A percentile compares a stretch with the other conserved stretches of the same genome.
These are phyloP conservation scores for Malthinus flaveolus DNA, from an alignment of 2,888 invertebrate species.

Conservation along the genomic window DNA sequence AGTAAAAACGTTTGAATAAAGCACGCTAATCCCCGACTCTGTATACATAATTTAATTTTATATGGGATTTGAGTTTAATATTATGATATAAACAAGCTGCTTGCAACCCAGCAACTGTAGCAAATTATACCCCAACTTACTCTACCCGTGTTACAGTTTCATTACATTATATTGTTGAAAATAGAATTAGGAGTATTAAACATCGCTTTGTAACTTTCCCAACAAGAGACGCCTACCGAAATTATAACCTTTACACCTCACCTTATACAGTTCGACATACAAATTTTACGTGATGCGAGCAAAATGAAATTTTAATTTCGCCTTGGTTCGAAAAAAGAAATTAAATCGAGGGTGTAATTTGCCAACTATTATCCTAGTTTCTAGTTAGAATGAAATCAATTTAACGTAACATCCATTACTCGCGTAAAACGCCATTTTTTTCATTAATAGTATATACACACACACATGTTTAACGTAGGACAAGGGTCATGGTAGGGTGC, in stretches of 20 bases:
- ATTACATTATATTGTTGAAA: slow-evolving; percentile 27
- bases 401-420: neutral
- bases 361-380: too few relatives aligned
- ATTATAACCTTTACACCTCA: slow-evolving; percentile 1
- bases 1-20: slow-evolving; percentile 14
- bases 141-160: slow-evolving; percentile 26
- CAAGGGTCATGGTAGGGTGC: slow-evolving; percentile 38
- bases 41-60: slow-evolving; percentile 28
- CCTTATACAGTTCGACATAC: neutral
- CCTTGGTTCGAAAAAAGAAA: too few relatives aligned
- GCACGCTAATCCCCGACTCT: slow-evolving; percentile 19
- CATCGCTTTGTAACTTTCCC: slow-evolving; percentile 13
- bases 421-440: slow-evolving; percentile 30
- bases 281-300: too few relatives aligned
- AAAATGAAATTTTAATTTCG: too few relatives aligned
- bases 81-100: slow-evolving; percentile 27
- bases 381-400: too few relatives aligned
- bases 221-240: neutral
- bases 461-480: slow-evolving; percentile 32
- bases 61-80: slow-evolving; percentile 27
- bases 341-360: neutral
- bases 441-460: slow-evolving; percentile 26
- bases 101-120: slow-evolving; percentile 21
- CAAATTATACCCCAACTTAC: slow-evolving; percentile 23
- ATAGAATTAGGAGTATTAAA: slow-evolving; percentile 26